These are phyloP conservation scores for Heliconius ismenius DNA, from an alignment of 2,888 invertebrate species.

Conservation along the genomic window DNA sequence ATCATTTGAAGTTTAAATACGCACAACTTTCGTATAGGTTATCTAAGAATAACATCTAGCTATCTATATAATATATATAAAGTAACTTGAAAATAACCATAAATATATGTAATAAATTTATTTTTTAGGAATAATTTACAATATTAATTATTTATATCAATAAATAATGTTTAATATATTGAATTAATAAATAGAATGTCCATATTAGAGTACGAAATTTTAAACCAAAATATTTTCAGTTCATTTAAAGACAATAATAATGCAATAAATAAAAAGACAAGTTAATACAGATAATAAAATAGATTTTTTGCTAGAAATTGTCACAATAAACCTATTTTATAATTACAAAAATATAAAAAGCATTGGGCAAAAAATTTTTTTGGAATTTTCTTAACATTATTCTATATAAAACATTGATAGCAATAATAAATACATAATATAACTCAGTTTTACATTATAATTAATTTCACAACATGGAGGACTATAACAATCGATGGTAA, in stretches of 20 bases:
- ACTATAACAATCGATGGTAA: slow-evolving; percentile 51
- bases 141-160: neutral
- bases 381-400: neutral
- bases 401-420: slow-evolving; percentile 26
- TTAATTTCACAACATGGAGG: slow-evolving; percentile 25
- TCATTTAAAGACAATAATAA: neutral
- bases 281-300: neutral
- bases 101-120: neutral
- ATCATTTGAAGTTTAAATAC: slow-evolving; percentile 23
- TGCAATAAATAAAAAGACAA: neutral
- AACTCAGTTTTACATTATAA: slow-evolving; percentile 20
- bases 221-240: neutral
- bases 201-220: neutral
- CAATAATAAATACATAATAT: neutral
- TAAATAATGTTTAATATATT: neutral
- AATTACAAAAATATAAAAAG: neutral
- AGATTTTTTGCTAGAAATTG: neutral
- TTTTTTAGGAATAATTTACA: neutral
- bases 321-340: neutral
- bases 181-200: neutral
- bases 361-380: neutral
- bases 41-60: neutral
- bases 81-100: neutral
- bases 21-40: slow-evolving; percentile 2
- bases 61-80: neutral